These are phyloP conservation scores for Fulica atra DNA, from an alignment of 2,113 vertebrate genomes.

Conservation along the genomic window DNA sequence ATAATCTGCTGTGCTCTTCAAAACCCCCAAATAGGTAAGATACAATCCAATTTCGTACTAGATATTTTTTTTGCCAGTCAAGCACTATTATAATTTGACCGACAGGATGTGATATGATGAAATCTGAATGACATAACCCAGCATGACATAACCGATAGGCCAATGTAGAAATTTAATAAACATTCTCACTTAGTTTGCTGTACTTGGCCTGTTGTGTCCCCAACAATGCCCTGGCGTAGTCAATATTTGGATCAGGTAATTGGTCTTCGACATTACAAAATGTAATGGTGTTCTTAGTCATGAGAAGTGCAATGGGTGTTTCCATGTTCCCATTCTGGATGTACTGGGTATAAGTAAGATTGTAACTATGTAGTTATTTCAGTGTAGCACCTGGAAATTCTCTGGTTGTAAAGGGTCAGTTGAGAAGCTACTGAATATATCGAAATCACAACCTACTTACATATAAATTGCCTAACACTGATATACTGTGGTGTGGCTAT, in stretches of 20 bases:
- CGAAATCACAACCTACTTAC: neutral
- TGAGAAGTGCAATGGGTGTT: neutral
- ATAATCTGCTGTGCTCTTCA: slow-evolving; percentile 68
- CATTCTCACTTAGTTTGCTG: neutral
- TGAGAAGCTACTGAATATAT: neutral
- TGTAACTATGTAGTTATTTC: neutral
- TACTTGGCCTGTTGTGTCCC: neutral
- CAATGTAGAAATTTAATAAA: neutral
- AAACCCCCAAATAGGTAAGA: slow-evolving; percentile 18
- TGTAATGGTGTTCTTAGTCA: neutral
- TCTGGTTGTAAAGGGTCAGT: neutral
- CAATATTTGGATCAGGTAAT: neutral
- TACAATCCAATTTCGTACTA: slow-evolving; percentile 61
- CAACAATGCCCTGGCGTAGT: neutral
- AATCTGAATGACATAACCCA: slow-evolving; percentile 43
- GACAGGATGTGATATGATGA: neutral
- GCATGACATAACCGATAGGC: neutral
- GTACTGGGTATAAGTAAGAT: neutral
- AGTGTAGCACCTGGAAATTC: neutral
- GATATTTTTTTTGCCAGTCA: slow-evolving; percentile 18
- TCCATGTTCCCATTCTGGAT: neutral
- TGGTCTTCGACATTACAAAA: neutral
- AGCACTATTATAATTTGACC: neutral
- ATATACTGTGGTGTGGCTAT: neutral
- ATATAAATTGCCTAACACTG: slow-evolving; percentile 14